Conservation (phyloP, 2,113 vertebrate species). For the Sclerurus mexicanus region DNA sequence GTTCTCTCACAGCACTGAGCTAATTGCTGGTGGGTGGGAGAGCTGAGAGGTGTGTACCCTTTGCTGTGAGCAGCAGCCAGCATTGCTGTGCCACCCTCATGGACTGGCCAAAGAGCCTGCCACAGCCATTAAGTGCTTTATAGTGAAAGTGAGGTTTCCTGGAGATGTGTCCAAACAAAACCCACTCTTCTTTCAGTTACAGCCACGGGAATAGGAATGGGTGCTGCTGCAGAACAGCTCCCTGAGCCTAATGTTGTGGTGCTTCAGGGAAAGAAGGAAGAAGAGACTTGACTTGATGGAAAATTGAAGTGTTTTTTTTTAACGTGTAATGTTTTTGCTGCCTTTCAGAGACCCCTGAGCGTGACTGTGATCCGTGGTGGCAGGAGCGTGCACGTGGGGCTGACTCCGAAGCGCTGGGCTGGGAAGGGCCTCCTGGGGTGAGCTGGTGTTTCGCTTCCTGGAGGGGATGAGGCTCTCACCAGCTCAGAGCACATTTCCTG, state of each 20-base stretch:
- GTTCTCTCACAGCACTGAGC: background rate
- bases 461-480: background rate
- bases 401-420: conserved; percentile 89
- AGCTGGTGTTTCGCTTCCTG: background rate
- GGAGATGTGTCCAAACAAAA: background rate
- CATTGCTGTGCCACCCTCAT: rapidly evolving
- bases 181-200: background rate
- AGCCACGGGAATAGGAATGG: background rate
- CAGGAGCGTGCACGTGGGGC: conserved; percentile 79
- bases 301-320: background rate
- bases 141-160: background rate
- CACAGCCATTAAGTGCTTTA: background rate
- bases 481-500: background rate
- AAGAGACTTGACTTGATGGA: background rate
- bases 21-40: background rate
- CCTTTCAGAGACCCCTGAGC: conserved; percentile 83
- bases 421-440: conserved; percentile 94
- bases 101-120: background rate
- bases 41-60: background rate
- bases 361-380: conserved; percentile 83
- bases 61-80: background rate
- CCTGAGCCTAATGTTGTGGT: background rate
- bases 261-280: background rate
- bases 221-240: background rate
- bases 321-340: background rate